Base-by-base conservation (phyloP, 2,113 vertebrate genomes). In the Sebastes schlegelii region DNA sequence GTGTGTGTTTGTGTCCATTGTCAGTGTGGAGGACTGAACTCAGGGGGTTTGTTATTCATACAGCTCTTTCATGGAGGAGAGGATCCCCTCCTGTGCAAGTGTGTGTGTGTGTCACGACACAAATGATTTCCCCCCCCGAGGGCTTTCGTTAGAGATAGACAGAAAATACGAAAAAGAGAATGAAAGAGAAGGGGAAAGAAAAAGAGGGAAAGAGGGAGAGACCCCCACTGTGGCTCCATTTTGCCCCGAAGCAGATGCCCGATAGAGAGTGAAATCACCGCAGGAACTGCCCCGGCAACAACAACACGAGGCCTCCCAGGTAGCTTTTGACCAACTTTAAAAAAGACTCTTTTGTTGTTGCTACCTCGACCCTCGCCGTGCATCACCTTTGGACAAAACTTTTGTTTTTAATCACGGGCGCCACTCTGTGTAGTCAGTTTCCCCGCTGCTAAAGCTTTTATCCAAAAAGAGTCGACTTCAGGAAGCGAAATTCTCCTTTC, bases 21-120 rank as follows among this genome's bases (percentile, higher is more conserved):
- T 58, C 26, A 16, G 57, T 2, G 60, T 71, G 45, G 67, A 72
- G 74, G 66, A 48, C 62, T 85, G 80, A 86, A 89, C 89, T 83
- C 79, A 34, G 57, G 77, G 76, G 84, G 67, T 89, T 85, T 94
- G 93, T 92, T 93, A 94, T 95, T 93, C 90, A 93, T 90, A 45
- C 89, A 62, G 66, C 67, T 82, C 86, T 85, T 90, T 90, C 72
- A 91, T 89, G 68, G 67, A 42, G 23, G 19, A 52, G 77, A 84
- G 71, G 85, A 81, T 55, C 80, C 74, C 76, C 80, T 82, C 74
- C 83, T 80, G 86, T 7, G 66, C 4, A 5, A 21, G 64, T 73
- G 77, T 61, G 82, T 85, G 72, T 67, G 74, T 82, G 68, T 61
- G 65, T 23, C 21, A 61, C 78, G 70, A 82, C 87, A 90, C 84